These are phyloP conservation scores for Apamea anceps DNA, from an alignment of 2,888 invertebrate species.

Conservation along the genomic window DNA sequence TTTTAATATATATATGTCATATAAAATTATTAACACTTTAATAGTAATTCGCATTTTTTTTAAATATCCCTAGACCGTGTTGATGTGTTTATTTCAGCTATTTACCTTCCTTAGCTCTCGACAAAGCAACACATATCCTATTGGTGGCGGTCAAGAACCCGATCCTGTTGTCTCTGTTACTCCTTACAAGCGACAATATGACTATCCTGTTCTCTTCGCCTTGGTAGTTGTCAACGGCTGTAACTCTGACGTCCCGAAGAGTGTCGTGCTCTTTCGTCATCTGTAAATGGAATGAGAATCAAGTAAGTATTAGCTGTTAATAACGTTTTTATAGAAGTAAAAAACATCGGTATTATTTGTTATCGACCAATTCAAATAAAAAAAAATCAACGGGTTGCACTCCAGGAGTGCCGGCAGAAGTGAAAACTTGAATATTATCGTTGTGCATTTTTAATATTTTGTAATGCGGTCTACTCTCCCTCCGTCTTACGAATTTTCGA, in stretches of 20 bases:
- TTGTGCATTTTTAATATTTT: no score
- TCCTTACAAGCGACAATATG: conserved; percentile 94
- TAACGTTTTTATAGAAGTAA: not conserved
- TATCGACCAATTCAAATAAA: not conserved
- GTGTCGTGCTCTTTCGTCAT: conserved; percentile 76
- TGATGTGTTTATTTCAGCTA: no score
- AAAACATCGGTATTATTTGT: not conserved
- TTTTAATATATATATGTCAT: no score
- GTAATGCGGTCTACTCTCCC: no score
- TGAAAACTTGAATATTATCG: no score
- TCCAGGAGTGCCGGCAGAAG: no score
- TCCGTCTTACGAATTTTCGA: no score
- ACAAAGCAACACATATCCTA: conserved; percentile 94
- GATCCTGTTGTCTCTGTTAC: conserved; percentile 92
- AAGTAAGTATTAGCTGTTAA: not conserved
- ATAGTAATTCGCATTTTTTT: no score
- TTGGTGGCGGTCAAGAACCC: conserved; percentile 93
- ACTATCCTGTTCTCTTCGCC: conserved; percentile 95
- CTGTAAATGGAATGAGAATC: conserved; percentile 67
- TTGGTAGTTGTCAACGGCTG: conserved; percentile 95
- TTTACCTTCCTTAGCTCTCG: conserved; percentile 91
- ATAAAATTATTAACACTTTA: no score
- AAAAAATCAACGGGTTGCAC: no score
- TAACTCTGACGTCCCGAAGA: conserved; percentile 90
- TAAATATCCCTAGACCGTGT: no score